A percentile compares a stretch with the other conserved stretches of the same genome.
Conservation (phyloP, 2,888 invertebrate species). For the Chesias legatella region DNA sequence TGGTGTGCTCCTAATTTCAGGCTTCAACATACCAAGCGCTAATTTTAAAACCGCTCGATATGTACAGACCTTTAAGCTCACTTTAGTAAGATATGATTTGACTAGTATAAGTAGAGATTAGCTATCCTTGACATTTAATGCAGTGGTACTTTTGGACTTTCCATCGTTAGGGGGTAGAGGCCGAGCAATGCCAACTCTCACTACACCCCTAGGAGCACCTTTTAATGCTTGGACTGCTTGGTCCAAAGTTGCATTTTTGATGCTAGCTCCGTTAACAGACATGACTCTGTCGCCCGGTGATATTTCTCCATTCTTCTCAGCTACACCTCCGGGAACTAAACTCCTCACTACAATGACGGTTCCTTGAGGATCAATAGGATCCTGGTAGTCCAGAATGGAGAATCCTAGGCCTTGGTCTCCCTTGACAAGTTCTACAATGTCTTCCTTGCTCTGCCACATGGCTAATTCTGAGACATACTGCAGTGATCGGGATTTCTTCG, state of each 20-base stretch:
- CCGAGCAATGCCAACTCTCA: slow-evolving; percentile 94
- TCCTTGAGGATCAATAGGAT: slow-evolving; percentile 96
- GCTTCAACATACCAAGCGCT: slow-evolving; percentile 32
- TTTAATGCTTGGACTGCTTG: slow-evolving; percentile 98
- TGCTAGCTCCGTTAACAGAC: slow-evolving; percentile 93
- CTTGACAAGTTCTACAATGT: slow-evolving; percentile 94
- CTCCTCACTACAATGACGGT: slow-evolving; percentile 98
- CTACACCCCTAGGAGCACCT: slow-evolving; percentile 93
- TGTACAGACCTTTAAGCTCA: slow-evolving; percentile 47
- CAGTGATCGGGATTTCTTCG: slow-evolving; percentile 92
- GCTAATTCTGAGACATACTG: slow-evolving; percentile 97
- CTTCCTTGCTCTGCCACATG: slow-evolving; percentile 97
- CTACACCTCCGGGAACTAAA: slow-evolving; percentile 98
- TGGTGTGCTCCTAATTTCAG: slow-evolving; percentile 13
- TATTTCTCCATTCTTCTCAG: slow-evolving; percentile 95
- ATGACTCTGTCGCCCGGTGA: slow-evolving; percentile 97
- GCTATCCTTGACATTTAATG: slow-evolving; percentile 63
- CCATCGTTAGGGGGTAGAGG: slow-evolving; percentile 82
- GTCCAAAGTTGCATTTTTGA: slow-evolving; percentile 95
- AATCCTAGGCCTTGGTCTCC: slow-evolving; percentile 98
- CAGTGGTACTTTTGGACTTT: slow-evolving; percentile 67
- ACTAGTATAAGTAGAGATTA: slow-evolving; percentile 66
- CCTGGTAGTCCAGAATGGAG: slow-evolving; percentile 98
- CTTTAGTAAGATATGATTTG: slow-evolving; percentile 67
- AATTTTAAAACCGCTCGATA: slow-evolving; percentile 39